phyloP scores from a whole-genome alignment of 2,888 invertebrate genomes.

The Aradus depressus region DNA sequence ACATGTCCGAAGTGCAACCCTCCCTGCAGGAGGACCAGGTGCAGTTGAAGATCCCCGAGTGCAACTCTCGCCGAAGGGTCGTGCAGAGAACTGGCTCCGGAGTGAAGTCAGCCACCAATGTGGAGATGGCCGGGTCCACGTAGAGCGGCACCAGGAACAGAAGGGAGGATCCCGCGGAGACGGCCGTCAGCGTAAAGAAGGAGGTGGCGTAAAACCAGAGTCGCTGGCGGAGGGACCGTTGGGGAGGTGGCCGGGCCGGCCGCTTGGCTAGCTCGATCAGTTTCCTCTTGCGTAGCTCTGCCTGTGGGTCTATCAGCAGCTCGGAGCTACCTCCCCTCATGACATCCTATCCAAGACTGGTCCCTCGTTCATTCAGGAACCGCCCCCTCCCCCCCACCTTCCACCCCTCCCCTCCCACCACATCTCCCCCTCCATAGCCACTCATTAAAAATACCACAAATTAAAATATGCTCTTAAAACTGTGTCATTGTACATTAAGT shows the following conservation, averaged over 20 bases:
- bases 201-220: slow-evolving; percentile 59
- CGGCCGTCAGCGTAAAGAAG: slow-evolving; percentile 55
- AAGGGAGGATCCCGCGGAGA: slow-evolving; percentile 58
- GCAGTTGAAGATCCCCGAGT: slow-evolving; percentile 63
- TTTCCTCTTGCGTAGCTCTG: slow-evolving; percentile 53
- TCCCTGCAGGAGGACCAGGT: slow-evolving; percentile 70
- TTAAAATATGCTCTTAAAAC: too few species aligned
- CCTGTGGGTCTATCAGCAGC: slow-evolving; percentile 63
- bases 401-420: not conserved
- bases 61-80: slow-evolving; percentile 56
- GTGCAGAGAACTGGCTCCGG: slow-evolving; percentile 61
- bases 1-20: slow-evolving; percentile 69
- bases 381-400: slow-evolving; percentile 1
- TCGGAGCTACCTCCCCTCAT: slow-evolving; percentile 64
- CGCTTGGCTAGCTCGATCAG: slow-evolving; percentile 46
- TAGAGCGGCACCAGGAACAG: slow-evolving; percentile 62
- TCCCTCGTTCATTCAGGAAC: slow-evolving; percentile 18
- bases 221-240: slow-evolving; percentile 52
- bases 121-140: slow-evolving; percentile 55
- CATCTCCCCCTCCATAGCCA: not conserved
- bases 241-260: slow-evolving; percentile 44
- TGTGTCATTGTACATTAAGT: too few species aligned
- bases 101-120: slow-evolving; percentile 52
- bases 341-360: too few species aligned
- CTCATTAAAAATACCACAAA: too few species aligned